Evolutionary conservation across 2,888 invertebrate genomes (phyloP).

Genomic region (Helleia helle): DNA sequence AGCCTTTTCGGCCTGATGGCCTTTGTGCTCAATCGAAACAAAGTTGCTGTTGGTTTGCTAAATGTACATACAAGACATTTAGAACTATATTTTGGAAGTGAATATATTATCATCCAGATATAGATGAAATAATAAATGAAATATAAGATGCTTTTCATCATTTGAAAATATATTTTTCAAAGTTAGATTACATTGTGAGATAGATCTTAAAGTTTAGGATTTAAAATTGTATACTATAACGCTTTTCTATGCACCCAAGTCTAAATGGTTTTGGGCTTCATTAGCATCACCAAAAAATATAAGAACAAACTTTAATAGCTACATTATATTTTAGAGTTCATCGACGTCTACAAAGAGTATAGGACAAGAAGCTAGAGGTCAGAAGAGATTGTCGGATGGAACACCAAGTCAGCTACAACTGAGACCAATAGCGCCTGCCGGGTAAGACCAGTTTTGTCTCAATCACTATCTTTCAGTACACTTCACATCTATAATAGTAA

Average conservation of each 20-base stretch:
- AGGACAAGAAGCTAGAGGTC: constrained; percentile 50
- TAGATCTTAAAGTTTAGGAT: background rate
- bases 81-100: no score
- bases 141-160: no score
- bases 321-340: background rate
- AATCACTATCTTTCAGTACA: background rate
- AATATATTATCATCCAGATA: no score
- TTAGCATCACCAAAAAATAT: background rate
- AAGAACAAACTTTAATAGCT: background rate
- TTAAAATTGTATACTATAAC: no score
- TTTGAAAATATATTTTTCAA: no score
- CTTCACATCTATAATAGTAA: no score
- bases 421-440: constrained; percentile 61
- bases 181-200: background rate
- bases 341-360: constrained; percentile 44
- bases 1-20: no score
- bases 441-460: constrained; percentile 41
- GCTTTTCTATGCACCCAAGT: constrained; percentile 4
- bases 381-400: constrained; percentile 61
- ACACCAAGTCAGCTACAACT: constrained; percentile 60
- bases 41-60: no score
- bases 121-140: no score
- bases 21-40: no score
- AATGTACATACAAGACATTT: no score
- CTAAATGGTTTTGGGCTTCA: constrained; percentile 3